Evolutionary conservation across 2,797 vertebrate genomes (phyloP).

Genomic region (Anguilla megastoma): DNA sequence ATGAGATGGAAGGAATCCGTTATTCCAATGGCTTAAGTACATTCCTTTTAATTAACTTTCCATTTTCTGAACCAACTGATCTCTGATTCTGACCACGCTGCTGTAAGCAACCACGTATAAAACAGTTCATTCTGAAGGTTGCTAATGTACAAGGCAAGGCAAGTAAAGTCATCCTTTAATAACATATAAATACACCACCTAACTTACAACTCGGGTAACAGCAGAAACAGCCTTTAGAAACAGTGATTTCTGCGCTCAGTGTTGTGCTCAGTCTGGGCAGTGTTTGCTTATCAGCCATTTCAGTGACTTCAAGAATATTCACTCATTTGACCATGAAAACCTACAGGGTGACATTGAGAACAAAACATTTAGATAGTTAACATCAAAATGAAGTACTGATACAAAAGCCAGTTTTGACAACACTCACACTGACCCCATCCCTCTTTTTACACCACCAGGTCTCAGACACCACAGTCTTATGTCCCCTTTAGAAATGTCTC

Average conservation of each 20-base stretch:
- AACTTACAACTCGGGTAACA: not conserved
- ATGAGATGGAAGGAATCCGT: not conserved
- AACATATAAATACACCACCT: not conserved
- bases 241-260: not conserved
- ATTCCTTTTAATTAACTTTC: not conserved
- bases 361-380: not conserved
- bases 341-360: conserved; percentile 15
- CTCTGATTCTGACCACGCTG: not conserved
- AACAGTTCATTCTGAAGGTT: not conserved
- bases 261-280: conserved; percentile 18
- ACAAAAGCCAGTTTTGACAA: not conserved
- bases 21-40: not conserved
- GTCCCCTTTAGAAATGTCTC: conserved; percentile 40
- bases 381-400: conserved; percentile 12
- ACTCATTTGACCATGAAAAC: not conserved
- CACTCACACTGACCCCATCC: not conserved
- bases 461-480: not conserved
- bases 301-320: not conserved
- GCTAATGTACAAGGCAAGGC: not conserved
- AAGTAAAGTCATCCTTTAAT: not conserved
- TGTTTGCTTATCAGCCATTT: conserved; percentile 15
- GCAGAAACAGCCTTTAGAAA: not conserved
- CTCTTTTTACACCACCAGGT: not conserved
- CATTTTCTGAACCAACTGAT: not conserved
- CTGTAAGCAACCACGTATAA: not conserved